These are phyloP conservation scores for Anastatus disparis DNA, from an alignment of 1,140 invertebrate genomes.

Conservation along the genomic window DNA sequence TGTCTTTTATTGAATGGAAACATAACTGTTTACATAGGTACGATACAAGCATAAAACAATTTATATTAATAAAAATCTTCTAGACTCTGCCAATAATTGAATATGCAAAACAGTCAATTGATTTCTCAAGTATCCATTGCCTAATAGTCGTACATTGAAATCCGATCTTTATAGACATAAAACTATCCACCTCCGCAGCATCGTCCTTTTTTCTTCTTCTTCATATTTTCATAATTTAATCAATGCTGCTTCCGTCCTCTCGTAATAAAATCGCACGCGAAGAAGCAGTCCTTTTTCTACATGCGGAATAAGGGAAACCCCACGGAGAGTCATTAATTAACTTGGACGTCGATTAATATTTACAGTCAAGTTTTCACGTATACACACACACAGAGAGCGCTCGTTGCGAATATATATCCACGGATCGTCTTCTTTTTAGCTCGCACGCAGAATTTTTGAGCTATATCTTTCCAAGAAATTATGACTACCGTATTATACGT, in stretches of 20 bases:
- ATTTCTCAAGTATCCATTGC: constrained; percentile 5
- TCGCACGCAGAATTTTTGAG: no score
- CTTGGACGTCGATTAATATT: constrained; percentile 40
- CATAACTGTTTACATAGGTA: no score
- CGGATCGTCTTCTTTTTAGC: no score
- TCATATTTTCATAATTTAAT: constrained; percentile 36
- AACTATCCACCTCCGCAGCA: no score
- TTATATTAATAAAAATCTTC: no score
- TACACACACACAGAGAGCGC: no score
- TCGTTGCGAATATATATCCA: no score
- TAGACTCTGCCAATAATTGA: constrained; percentile 3
- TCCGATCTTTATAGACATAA: no score
- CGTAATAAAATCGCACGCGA: neutral
- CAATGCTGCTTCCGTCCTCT: constrained; percentile 12
- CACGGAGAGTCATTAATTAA: constrained; percentile 34
- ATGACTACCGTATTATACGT: constrained; percentile 35
- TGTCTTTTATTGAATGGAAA: no score
- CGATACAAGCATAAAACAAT: no score
- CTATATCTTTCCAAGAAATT: no score
- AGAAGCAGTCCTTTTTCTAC: no score
- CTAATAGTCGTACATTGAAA: neutral
- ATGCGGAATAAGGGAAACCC: neutral
- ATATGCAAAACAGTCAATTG: constrained; percentile 22
- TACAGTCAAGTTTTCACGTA: constrained; percentile 29
- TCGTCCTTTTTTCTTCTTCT: constrained; percentile 1